Evolutionary conservation across 2,888 invertebrate species (phyloP).

Genomic region (Tridacna gigas): DNA sequence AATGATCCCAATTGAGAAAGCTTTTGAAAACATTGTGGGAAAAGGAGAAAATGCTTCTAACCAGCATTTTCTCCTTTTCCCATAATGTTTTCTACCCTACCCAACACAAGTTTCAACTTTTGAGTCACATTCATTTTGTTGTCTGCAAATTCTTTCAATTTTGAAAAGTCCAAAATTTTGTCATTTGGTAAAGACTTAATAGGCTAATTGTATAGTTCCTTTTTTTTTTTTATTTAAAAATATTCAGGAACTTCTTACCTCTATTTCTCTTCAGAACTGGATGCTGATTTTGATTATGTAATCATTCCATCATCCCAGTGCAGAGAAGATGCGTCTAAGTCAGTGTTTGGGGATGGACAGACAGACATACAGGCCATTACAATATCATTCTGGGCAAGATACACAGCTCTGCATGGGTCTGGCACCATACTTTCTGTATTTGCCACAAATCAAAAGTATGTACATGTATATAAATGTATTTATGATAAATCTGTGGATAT

Average conservation of each 20-base stretch:
- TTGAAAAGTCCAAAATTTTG: too few relatives aligned
- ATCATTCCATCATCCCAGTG: conserved; percentile 36
- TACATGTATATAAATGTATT: too few relatives aligned
- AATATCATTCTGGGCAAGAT: conserved; percentile 53
- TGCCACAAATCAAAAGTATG: conserved; percentile 17
- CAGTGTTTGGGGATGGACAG: conserved; percentile 50
- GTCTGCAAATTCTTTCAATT: too few relatives aligned
- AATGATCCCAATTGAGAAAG: too few relatives aligned
- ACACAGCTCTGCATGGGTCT: conserved; percentile 9
- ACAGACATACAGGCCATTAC: conserved; percentile 35
- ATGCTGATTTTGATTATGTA: conserved; percentile 47
- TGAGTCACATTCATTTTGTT: too few relatives aligned
- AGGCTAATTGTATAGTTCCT: too few relatives aligned
- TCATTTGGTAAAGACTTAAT: too few relatives aligned
- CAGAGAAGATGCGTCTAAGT: conserved; percentile 35
- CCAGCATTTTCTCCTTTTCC: neutral
- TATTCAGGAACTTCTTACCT: neutral
- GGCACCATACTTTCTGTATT: conserved; percentile 39
- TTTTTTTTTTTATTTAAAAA: too few relatives aligned
- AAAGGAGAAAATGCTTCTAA: neutral
- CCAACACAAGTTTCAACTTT: too few relatives aligned
- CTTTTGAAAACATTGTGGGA: neutral
- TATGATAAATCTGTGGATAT: too few relatives aligned
- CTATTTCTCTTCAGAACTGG: conserved; percentile 34
- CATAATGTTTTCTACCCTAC: neutral